Base-by-base conservation (phyloP, 2,888 invertebrate species). In the Parochlus steinenii region DNA sequence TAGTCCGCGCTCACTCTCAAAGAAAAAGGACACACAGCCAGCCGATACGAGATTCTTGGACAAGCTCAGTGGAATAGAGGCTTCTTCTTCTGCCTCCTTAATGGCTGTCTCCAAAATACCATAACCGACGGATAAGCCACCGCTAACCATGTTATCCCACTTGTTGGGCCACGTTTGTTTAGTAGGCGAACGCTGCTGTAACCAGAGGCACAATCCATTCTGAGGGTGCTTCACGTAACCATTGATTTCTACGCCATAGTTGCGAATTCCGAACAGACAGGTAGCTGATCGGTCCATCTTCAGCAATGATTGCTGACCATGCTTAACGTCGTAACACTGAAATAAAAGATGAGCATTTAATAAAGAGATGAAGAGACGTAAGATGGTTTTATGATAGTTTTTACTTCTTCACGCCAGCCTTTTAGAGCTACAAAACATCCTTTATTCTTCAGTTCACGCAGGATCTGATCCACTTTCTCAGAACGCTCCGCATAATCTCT, bases 121-220 rank as follows among this genome's bases (percentile, higher is more conserved):
- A 58, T 76, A 80, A 11, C 89, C 90, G 27, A 86, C 86, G 17
- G 86, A 81, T 33, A 93, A 56, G 4, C 92, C 93, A 34, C 93
- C 93, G 44, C 87, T 86, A 24, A 89, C 90, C 76, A 93, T 87
- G 54, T 89, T 90, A 56, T 93, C 93, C 78, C 87, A 82, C 61
- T 83, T 86, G 25, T 36, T 30, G 8, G 36, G 36, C 36, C 36
- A 36, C 8, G 36, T 36, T 30, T 36, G 30, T 12, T 36, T 36
- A 10, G 36, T 36, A 10, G 31, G 5, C 44, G 90, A 82, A 48
- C 93, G 68, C 52, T 82, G 81, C 55, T 90, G 92, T 48, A 93
- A 65, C 93, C 93, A 93, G 51, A 89, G 71, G 59, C 85, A 86
- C 28, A 89, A 61, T 5, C 89, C 85, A 56, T 77, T 77, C 33